phyloP scores from a whole-genome alignment of 2,113 vertebrate genomes.

The Corythoichthys intestinalis region DNA sequence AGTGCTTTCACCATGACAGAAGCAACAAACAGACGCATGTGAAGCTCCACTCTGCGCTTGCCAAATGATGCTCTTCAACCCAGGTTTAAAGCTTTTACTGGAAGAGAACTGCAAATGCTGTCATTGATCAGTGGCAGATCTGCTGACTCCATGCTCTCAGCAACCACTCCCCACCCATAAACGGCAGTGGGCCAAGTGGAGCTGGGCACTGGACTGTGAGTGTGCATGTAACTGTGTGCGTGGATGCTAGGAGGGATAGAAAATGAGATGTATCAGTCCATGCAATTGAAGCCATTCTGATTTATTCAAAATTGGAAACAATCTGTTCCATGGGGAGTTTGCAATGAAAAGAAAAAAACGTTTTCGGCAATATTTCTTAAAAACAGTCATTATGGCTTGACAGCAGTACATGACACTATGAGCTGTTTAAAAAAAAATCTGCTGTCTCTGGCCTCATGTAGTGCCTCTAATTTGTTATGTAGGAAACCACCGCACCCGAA shows the following conservation, averaged over 20 bases:
- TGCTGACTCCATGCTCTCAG: constrained; percentile 72
- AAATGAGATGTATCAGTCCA: no score
- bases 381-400: no score
- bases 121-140: constrained; percentile 72
- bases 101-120: constrained; percentile 73
- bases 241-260: background rate
- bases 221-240: constrained; percentile 15
- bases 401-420: no score
- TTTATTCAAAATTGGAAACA: no score
- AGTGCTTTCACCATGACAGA: constrained; percentile 26
- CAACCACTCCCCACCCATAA: constrained; percentile 67
- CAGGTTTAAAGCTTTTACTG: constrained; percentile 74
- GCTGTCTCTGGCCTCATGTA: no score
- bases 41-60: constrained; percentile 37
- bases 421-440: no score
- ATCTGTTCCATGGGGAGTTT: no score
- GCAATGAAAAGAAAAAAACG: no score
- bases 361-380: no score
- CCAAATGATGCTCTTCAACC: constrained; percentile 51
- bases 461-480: no score
- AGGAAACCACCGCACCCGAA: no score
- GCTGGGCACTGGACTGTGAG: constrained; percentile 36
- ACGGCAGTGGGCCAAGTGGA: constrained; percentile 56
- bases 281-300: no score
- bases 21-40: constrained; percentile 32